phyloP scores from a whole-genome alignment of 2,113 vertebrate species.

The Crocuta crocuta region DNA sequence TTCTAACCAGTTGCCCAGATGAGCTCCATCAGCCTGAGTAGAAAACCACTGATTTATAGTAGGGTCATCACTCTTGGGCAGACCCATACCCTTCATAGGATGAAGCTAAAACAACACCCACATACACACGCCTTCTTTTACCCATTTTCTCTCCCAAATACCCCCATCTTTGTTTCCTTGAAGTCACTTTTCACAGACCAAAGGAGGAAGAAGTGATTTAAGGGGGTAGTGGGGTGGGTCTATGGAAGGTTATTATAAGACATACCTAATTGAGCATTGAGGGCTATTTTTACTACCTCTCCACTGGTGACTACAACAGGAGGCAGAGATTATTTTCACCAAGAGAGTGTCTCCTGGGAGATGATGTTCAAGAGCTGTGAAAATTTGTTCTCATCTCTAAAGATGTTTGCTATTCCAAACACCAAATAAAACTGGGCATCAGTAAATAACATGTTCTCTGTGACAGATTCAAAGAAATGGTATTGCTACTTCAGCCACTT shows the following conservation, averaged over 20 bases:
- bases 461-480: constrained; percentile 61
- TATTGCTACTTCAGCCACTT: not conserved
- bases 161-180: not conserved
- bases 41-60: not conserved
- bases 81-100: not conserved
- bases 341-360: not conserved
- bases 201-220: not conserved
- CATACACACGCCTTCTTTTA: not conserved
- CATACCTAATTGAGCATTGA: rapidly evolving
- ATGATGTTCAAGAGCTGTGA: not conserved
- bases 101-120: not conserved
- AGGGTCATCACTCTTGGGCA: not conserved
- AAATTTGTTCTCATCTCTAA: constrained; percentile 38
- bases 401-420: constrained; percentile 51
- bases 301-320: not conserved
- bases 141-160: not conserved
- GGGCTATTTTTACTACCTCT: not conserved
- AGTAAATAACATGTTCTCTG: constrained; percentile 10
- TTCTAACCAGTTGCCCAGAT: not conserved
- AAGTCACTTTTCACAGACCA: not conserved
- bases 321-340: not conserved
- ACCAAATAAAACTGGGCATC: constrained; percentile 51
- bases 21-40: not conserved
- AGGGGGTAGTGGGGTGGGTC: rapidly evolving
- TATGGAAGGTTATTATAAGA: not conserved